Conservation (phyloP, 2,888 invertebrate genomes). For the Troilus luridus region DNA sequence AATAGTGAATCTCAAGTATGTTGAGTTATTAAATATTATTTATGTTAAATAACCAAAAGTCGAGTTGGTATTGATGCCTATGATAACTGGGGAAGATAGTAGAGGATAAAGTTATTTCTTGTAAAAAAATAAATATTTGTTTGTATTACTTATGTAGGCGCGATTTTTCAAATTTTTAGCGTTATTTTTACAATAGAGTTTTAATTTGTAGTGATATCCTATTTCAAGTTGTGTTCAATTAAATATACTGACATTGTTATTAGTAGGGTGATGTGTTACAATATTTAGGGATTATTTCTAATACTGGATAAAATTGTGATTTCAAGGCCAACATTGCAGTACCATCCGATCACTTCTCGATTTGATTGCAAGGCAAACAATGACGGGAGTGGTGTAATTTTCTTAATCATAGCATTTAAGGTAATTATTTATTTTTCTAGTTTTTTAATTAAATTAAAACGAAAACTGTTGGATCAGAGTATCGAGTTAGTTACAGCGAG, state of each 20-base stretch:
- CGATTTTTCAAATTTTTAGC: background rate
- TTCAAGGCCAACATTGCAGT: background rate
- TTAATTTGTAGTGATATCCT: background rate
- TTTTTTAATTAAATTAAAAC: background rate
- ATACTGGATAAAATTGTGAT: background rate
- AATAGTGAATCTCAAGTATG: too few species aligned
- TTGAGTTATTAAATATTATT: too few species aligned
- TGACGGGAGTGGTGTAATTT: background rate
- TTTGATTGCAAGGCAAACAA: background rate
- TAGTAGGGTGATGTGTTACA: background rate
- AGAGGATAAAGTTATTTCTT: too few species aligned
- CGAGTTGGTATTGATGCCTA: too few species aligned
- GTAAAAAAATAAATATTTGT: too few species aligned
- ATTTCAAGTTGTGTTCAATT: background rate
- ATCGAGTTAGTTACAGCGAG: background rate
- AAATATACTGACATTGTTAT: background rate
- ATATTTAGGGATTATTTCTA: background rate
- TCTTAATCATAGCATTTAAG: background rate
- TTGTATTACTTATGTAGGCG: background rate
- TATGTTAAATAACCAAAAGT: too few species aligned
- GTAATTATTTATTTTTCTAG: background rate
- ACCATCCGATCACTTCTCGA: background rate
- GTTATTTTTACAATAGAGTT: background rate
- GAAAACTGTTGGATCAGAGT: background rate
- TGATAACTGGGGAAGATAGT: too few species aligned